Evolutionary conservation across 2,113 vertebrate species (phyloP), one percentile per base, ranked within the genome.

Genomic region (Callipepla squamata): DNA sequence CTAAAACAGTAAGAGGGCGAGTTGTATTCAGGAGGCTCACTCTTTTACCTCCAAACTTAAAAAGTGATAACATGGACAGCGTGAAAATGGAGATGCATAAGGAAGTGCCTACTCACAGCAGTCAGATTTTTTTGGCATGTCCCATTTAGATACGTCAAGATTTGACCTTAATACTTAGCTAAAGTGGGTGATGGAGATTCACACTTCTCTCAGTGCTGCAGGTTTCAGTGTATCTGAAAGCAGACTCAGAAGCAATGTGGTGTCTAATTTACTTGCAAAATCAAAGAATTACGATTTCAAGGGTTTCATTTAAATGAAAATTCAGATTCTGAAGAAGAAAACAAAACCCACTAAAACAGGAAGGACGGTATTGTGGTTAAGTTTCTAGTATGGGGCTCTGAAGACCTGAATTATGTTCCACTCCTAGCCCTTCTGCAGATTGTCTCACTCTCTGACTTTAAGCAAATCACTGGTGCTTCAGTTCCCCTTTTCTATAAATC

Each of bases 311-410:
- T 96, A 95, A 96, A 95, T 95, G 94, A 95, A 96, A 96, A 95
- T 79, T 94, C 83, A 95, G 95, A 95, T 96, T 96, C 93, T 89
- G 95, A 92, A 94, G 94, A 96, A 96, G 91, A 96, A 96, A 95
- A 96, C 91, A 96, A 94, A 96, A 96, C 95, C 94, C 92, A 95
- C 93, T 92, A 96, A 96, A 93, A 95, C 94, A 95, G 94, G 94
- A 96, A 96, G 94, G 82, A 92, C 88, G 94, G 93, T 84, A 58
- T 95, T 95, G 95, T 92, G 96, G 94, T 95, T 96, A 88, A 50
- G 66, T 67, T 70, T 61, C 91, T 92, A 89, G 78, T 85, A 83
- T 25, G 32, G 61, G 44, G 83, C 76, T 93, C 80, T 55, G 81
- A 87, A 79, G 77, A 62, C 65, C 92, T 91, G 87, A 94, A 78